These are phyloP conservation scores for Bombus superbus DNA, from an alignment of 1,140 invertebrate genomes.

Conservation along the genomic window DNA sequence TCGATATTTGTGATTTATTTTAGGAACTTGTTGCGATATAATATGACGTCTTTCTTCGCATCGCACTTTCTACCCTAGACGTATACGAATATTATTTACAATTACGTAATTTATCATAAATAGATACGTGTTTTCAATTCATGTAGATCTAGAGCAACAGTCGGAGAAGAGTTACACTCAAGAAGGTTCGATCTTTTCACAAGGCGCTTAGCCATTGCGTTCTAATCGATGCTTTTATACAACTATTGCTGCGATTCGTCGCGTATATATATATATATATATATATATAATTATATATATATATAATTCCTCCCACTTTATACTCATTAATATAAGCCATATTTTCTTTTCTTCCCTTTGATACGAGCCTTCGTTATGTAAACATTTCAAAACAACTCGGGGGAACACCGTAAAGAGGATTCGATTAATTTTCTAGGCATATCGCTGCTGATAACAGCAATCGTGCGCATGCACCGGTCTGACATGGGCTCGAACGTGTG, in stretches of 20 bases:
- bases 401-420: neutral
- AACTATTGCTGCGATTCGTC: neutral
- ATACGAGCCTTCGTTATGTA: neutral
- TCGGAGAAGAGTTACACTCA: slow-evolving; percentile 36
- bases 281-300: neutral
- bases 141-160: slow-evolving; percentile 34
- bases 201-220: neutral
- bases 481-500: neutral
- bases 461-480: neutral
- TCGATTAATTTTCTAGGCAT: neutral
- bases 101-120: slow-evolving; percentile 64
- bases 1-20: slow-evolving; percentile 76
- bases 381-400: neutral
- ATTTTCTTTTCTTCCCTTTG: neutral
- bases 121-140: slow-evolving; percentile 51
- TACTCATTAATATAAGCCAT: neutral
- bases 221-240: slow-evolving; percentile 23
- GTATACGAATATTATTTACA: slow-evolving; percentile 74
- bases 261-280: neutral
- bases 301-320: neutral
- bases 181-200: slow-evolving; percentile 9
- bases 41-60: slow-evolving; percentile 67
- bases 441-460: neutral
- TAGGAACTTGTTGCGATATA: slow-evolving; percentile 79
- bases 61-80: slow-evolving; percentile 71